These are phyloP conservation scores for Cossypha caffra DNA, from an alignment of 2,797 vertebrate species.

Conservation along the genomic window DNA sequence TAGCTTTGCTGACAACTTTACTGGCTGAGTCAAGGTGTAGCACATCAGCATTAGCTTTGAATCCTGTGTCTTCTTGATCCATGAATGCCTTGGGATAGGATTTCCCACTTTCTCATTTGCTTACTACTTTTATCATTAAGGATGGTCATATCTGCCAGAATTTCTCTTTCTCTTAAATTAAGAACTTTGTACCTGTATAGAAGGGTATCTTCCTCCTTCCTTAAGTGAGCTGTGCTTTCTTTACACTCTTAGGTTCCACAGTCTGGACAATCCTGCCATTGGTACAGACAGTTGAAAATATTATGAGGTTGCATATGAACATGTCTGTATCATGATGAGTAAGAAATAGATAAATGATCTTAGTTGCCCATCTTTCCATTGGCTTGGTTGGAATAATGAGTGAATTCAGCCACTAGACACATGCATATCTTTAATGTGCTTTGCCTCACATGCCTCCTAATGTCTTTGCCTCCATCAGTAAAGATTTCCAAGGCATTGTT, in stretches of 20 bases:
- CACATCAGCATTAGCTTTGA: not conserved
- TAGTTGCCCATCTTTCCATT: not conserved
- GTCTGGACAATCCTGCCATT: not conserved
- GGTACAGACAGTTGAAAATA: not conserved
- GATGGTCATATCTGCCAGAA: not conserved
- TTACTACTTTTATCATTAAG: not conserved
- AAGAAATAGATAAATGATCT: not conserved
- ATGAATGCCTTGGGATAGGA: not conserved
- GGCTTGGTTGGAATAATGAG: not conserved
- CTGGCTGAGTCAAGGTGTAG: conserved; percentile 17
- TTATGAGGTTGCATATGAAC: not conserved
- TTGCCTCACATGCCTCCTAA: conserved; percentile 11
- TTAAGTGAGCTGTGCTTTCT: not conserved
- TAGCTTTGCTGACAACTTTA: conserved; percentile 49
- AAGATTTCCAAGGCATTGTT: conserved; percentile 16
- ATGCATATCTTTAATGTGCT: not conserved
- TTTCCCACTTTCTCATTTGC: not conserved
- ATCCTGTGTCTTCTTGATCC: not conserved
- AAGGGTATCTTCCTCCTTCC: not conserved
- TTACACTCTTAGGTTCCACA: not conserved
- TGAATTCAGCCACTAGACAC: not conserved
- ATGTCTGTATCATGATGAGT: not conserved
- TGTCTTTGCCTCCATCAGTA: not conserved
- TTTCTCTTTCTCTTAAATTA: not conserved
- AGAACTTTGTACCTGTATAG: not conserved